Base-by-base conservation (phyloP, 2,797 vertebrate genomes). In the Acridotheres tristis region DNA sequence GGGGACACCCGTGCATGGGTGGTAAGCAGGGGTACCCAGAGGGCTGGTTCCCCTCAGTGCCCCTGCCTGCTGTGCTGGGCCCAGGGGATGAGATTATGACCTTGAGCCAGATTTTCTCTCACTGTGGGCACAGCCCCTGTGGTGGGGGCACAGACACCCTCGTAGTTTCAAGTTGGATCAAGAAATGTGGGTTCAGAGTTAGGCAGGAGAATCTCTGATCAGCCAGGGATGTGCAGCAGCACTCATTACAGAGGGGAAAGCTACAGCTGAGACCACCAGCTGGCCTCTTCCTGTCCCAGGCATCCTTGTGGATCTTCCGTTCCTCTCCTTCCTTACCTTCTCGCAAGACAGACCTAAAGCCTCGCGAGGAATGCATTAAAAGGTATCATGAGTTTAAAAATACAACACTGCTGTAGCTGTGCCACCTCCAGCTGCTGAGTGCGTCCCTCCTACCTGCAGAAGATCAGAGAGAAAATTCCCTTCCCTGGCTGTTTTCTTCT, bases 351-450 rank as follows among this genome's bases (percentile, higher is more conserved):
- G 47, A 58, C 55, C 34, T 62, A 38, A 88, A 94, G 40, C 82
- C 75, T 89, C 12, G 22, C 18, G 23, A 95, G 73, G 76, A 89
- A 23, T 48, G 43, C 86, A 86, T 82, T 84, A 73, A 90, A 29
- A 27, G 34, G 80, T 3, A 3, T 48, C 1, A 10, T 23, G 59
- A 91, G 88, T 88, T 93, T 90, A 80, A 89, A 88, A 92, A 71
- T 50, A 66, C 77, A 88, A 23, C 73, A 42, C 73, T 83, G 50
- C 89, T 91, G 88, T 89, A 89, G 93, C 94, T 91, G 91, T 94
- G 91, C 91, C 89, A 94, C 82, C 87, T 92, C 89, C 90, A 59
- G 90, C 92, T 90, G 95, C 90, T 0, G 11, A 93, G 58, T 13
- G 3, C 1, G 0, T 86, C 66, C 53, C 82, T 94, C 90, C 95